Conservation (phyloP, 2,888 invertebrate species). For the Phlogophora meticulosa region DNA sequence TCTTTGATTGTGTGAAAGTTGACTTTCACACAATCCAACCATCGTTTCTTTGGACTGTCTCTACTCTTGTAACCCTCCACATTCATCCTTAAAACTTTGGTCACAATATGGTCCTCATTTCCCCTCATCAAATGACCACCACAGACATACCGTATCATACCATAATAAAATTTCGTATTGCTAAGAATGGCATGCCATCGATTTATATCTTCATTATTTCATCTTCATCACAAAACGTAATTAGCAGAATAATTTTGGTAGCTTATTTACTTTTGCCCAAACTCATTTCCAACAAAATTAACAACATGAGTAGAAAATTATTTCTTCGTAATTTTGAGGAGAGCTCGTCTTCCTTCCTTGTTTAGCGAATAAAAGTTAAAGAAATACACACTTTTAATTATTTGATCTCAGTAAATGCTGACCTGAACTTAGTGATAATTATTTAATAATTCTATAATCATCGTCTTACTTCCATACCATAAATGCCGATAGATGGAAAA, state of each 20-base stretch:
- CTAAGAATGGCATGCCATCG: too few species aligned
- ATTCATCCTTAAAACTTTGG: too few species aligned
- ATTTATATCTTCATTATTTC: background rate
- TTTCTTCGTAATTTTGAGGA: background rate
- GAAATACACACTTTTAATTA: too few species aligned
- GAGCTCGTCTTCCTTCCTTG: background rate
- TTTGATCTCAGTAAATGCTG: background rate
- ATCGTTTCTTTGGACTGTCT: too few species aligned
- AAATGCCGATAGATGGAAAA: background rate
- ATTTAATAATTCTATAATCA: conserved; percentile 8
- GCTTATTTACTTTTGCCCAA: background rate
- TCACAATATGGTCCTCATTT: too few species aligned
- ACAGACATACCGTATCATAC: too few species aligned
- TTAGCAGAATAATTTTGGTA: background rate
- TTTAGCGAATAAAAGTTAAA: background rate
- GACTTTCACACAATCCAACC: too few species aligned
- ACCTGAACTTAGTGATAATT: background rate
- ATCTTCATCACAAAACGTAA: rapidly evolving
- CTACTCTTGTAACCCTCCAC: too few species aligned
- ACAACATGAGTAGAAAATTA: background rate
- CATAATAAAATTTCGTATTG: too few species aligned
- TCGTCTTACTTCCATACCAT: background rate
- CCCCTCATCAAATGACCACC: too few species aligned
- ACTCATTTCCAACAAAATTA: conserved; percentile 6
- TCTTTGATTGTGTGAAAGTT: too few species aligned